Evolutionary conservation across 1,140 invertebrate species (phyloP).

Genomic region (Orchesella cincta): DNA sequence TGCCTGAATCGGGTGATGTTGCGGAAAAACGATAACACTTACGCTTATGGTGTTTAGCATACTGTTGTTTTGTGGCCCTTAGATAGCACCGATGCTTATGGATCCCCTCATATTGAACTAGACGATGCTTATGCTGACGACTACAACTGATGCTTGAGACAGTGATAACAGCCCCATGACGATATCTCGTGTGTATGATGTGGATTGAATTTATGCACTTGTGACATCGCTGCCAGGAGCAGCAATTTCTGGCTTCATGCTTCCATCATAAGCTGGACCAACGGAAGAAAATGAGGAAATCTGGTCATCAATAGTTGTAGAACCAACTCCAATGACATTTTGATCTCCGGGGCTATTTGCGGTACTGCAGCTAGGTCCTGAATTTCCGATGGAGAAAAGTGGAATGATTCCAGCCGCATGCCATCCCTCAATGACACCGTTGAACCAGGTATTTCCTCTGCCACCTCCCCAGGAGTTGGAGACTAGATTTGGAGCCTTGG

Average conservation of each 20-base stretch:
- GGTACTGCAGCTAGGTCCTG: neutral
- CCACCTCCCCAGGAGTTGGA: conserved; percentile 3
- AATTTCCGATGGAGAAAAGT: conserved; percentile 24
- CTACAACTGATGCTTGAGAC: too few species aligned
- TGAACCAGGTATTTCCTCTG: conserved; percentile 1
- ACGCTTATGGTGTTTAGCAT: too few species aligned
- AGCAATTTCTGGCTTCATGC: conserved; percentile 34
- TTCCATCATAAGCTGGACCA: conserved; percentile 13
- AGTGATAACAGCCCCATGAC: too few species aligned
- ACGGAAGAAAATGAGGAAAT: conserved; percentile 24
- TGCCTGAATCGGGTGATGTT: too few species aligned
- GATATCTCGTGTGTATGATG: neutral
- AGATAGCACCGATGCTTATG: too few species aligned
- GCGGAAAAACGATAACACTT: too few species aligned
- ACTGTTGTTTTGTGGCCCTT: too few species aligned
- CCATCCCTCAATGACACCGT: conserved; percentile 4
- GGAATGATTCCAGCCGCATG: conserved; percentile 19
- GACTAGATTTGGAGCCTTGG: conserved; percentile 14
- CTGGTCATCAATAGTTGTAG: neutral
- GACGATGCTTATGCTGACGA: too few species aligned
- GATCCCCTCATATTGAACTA: too few species aligned
- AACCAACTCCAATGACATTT: conserved; percentile 31
- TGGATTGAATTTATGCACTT: neutral
- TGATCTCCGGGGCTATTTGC: neutral
- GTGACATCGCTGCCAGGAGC: conserved; percentile 28